Conservation (phyloP, 2,888 invertebrate genomes). For the Drosophila pegasa region DNA sequence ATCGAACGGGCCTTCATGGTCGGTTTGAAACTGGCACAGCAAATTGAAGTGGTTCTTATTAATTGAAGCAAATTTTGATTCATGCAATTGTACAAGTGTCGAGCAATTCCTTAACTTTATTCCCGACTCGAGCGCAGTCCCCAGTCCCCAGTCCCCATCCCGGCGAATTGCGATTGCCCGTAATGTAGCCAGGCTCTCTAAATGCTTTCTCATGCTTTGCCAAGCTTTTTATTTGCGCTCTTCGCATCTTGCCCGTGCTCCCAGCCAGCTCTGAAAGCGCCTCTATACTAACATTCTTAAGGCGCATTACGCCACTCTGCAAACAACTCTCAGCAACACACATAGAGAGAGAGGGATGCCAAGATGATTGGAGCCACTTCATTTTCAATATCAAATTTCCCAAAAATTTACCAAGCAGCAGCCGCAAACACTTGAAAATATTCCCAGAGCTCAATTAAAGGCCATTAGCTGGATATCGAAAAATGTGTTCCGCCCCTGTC, state of each 20-base stretch:
- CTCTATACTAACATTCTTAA: constrained; percentile 32
- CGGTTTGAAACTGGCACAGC: constrained; percentile 59
- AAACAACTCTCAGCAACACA: constrained; percentile 40
- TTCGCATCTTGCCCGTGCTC: constrained; percentile 2
- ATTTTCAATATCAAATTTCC: constrained; percentile 74
- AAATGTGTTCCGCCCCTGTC: constrained; percentile 24
- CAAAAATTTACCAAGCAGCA: constrained; percentile 60
- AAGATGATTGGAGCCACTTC: constrained; percentile 57
- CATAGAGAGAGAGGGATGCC: not conserved
- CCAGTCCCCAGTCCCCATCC: not conserved
- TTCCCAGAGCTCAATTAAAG: constrained; percentile 80
- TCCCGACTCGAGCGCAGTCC: constrained; percentile 27
- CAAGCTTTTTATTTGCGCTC: constrained; percentile 6
- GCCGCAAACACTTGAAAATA: constrained; percentile 78
- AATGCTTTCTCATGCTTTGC: constrained; percentile 1
- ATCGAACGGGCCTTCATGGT: constrained; percentile 7
- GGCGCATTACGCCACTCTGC: constrained; percentile 53
- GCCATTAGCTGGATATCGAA: constrained; percentile 70
- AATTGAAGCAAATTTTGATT: constrained; percentile 59
- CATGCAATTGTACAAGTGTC: constrained; percentile 30
- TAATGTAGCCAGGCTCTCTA: constrained; percentile 7
- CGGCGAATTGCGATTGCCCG: not conserved
- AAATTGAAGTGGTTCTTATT: constrained; percentile 61
- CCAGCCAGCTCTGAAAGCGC: constrained; percentile 13
- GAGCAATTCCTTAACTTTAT: constrained; percentile 21